Conservation (phyloP, 2,797 vertebrate genomes). For the Microctenopoma lineatum region DNA sequence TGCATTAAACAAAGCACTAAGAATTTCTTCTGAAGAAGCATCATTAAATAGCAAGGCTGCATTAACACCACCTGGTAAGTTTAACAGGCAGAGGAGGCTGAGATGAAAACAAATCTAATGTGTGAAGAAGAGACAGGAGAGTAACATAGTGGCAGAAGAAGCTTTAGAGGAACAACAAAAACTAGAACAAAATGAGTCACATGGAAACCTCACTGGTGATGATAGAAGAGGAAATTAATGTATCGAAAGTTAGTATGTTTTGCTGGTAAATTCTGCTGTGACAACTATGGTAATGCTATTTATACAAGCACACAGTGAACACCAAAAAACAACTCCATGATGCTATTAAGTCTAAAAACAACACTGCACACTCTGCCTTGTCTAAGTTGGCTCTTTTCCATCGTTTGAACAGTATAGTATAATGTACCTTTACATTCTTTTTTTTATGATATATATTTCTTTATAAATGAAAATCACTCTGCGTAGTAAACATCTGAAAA, state of each 20-base stretch:
- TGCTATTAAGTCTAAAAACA: neutral
- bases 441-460: too few relatives aligned
- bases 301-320: neutral
- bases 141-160: neutral
- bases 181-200: conserved; percentile 19
- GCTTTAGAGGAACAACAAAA: conserved; percentile 9
- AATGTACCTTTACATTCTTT: too few relatives aligned
- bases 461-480: too few relatives aligned
- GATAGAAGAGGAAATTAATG: conserved; percentile 18
- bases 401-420: neutral
- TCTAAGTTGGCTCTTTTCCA: neutral
- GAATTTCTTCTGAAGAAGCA: neutral
- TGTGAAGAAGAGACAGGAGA: conserved; percentile 4
- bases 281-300: neutral
- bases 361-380: neutral
- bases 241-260: neutral
- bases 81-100: conserved; percentile 11
- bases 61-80: neutral
- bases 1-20: neutral
- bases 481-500: neutral
- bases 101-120: conserved; percentile 12
- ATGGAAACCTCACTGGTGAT: conserved; percentile 4
- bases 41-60: neutral
- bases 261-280: neutral
- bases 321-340: neutral